Evolutionary conservation across 2,797 vertebrate species (phyloP).

Genomic region (Melanotaenia parkinsoni): DNA sequence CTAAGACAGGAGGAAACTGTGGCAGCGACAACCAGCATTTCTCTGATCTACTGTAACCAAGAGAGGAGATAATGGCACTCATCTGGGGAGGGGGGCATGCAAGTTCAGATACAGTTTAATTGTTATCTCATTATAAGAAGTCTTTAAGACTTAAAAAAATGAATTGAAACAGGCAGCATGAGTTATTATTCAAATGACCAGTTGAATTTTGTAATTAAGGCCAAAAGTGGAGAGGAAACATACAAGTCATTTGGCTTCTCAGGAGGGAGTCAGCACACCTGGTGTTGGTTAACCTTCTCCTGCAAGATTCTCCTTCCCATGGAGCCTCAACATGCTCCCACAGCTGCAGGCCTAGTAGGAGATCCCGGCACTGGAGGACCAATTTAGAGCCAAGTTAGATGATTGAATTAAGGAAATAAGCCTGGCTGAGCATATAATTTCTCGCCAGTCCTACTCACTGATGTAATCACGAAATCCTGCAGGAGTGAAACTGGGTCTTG

Average conservation of each 20-base stretch:
- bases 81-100: conserved; percentile 26
- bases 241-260: conserved; percentile 53
- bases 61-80: conserved; percentile 54
- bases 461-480: conserved; percentile 63
- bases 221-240: conserved; percentile 35
- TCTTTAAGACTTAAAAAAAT: conserved; percentile 52
- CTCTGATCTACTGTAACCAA: conserved; percentile 55
- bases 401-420: conserved; percentile 62
- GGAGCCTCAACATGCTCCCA: conserved; percentile 53
- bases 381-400: conserved; percentile 67
- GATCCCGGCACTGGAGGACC: conserved; percentile 50
- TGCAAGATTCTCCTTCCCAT: conserved; percentile 43
- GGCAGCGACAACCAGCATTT: conserved; percentile 34
- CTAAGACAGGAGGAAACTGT: conserved; percentile 47
- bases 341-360: conserved; percentile 68
- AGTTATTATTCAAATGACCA: conserved; percentile 69
- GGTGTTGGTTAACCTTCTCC: conserved; percentile 62
- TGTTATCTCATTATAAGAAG: conserved; percentile 60
- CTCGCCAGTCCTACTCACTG: conserved; percentile 53
- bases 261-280: conserved; percentile 58
- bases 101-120: conserved; percentile 69
- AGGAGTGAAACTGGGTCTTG: conserved; percentile 62
- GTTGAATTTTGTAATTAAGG: conserved; percentile 71
- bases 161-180: conserved; percentile 51
- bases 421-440: conserved; percentile 56